These are phyloP conservation scores for Tetrao urogallus DNA, from an alignment of 2,113 vertebrate genomes.

Conservation along the genomic window DNA sequence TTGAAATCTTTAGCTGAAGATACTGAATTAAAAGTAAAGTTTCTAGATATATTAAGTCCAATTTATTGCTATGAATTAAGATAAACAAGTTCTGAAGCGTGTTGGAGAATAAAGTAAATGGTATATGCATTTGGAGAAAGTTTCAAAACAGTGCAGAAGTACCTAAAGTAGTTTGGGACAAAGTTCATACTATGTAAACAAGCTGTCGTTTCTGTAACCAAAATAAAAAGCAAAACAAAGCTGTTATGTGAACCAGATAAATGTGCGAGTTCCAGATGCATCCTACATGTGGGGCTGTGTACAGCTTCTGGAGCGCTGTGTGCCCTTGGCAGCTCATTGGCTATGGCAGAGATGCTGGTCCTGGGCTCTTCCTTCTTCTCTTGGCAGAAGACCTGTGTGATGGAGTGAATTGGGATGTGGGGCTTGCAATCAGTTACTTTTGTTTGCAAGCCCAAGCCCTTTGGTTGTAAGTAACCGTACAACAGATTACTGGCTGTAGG, in stretches of 20 bases:
- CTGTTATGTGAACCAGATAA: neutral
- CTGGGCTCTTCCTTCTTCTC: neutral
- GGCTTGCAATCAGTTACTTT: neutral
- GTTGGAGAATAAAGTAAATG: neutral
- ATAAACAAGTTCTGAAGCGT: neutral
- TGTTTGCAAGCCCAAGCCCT: neutral
- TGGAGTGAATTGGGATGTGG: neutral
- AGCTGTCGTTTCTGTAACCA: neutral
- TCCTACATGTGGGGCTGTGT: accelerated
- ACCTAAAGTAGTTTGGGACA: neutral
- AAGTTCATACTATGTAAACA: neutral
- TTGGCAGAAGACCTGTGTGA: neutral
- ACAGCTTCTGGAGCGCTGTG: neutral
- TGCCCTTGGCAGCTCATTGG: neutral
- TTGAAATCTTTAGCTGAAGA: neutral
- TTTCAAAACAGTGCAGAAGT: neutral
- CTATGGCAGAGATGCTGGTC: neutral
- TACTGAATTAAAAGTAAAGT: neutral
- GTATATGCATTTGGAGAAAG: neutral
- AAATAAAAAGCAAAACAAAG: neutral
- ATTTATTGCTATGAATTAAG: neutral
- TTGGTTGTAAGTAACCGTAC: neutral
- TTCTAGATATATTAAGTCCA: neutral
- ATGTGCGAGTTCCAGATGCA: neutral
- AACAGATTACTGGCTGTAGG: neutral